These are phyloP conservation scores for Potamarius usumacintae DNA, from an alignment of 2,113 vertebrate genomes.

Conservation along the genomic window DNA sequence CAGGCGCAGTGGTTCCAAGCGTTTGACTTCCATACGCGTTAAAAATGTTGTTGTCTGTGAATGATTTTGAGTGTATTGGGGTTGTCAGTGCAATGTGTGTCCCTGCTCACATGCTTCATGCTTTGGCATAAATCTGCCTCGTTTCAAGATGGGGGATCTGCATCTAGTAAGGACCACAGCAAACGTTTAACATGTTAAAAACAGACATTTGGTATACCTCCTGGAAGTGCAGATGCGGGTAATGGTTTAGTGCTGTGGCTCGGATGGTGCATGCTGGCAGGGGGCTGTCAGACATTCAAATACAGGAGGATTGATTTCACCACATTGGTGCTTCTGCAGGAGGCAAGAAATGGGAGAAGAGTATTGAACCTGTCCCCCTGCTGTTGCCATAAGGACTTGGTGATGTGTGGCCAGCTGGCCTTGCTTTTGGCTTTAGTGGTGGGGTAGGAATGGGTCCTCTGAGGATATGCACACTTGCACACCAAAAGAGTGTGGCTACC, in stretches of 20 bases:
- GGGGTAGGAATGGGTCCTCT: conserved; percentile 17
- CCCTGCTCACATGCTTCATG: conserved; percentile 54
- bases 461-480: conserved; percentile 45
- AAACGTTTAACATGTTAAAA: conserved; percentile 23
- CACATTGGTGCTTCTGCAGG: conserved; percentile 18
- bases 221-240: conserved; percentile 6
- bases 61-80: conserved; percentile 56
- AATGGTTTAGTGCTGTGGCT: conserved; percentile 36
- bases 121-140: conserved; percentile 59
- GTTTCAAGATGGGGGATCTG: conserved; percentile 52
- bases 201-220: conserved; percentile 3
- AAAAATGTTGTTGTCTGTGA: conserved; percentile 53
- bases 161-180: conserved; percentile 52
- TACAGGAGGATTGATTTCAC: conserved; percentile 21
- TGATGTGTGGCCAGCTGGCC: conserved; percentile 33
- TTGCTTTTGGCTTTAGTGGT: conserved; percentile 25
- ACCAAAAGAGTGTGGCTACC: not conserved
- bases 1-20: conserved; percentile 44
- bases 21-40: conserved; percentile 20
- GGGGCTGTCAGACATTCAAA: conserved; percentile 19
- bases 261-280: conserved; percentile 1
- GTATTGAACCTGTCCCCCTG: conserved; percentile 44
- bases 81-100: conserved; percentile 55
- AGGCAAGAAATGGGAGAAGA: conserved; percentile 19
- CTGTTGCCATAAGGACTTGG: conserved; percentile 36